Conservation (phyloP, 2,113 vertebrate genomes). For the Pogonocichla stellata region DNA sequence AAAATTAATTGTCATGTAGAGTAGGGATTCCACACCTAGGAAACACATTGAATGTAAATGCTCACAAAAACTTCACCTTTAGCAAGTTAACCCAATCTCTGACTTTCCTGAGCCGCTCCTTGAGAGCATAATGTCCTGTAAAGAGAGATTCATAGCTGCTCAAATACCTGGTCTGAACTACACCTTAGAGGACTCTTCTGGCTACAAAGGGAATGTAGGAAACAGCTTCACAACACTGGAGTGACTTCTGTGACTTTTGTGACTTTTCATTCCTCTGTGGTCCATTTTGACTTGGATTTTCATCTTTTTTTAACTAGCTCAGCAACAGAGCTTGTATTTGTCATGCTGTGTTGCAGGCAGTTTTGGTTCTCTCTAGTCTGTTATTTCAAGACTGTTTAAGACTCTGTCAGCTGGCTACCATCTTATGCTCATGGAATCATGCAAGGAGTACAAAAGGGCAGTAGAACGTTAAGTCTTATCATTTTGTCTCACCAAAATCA, state of each 20-base stretch:
- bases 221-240: not conserved
- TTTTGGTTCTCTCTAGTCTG: not conserved
- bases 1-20: not conserved
- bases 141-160: not conserved
- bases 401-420: not conserved
- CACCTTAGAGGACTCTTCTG: not conserved
- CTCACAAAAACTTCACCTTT: not conserved
- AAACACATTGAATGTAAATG: not conserved
- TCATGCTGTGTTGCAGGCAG: not conserved
- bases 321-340: not conserved
- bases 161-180: not conserved
- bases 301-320: not conserved
- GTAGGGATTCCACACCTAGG: not conserved
- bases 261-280: not conserved
- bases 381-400: constrained; percentile 4
- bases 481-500: not conserved
- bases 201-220: not conserved
- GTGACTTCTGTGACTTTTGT: not conserved
- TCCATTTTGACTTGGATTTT: not conserved
- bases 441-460: not conserved
- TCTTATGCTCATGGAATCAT: not conserved
- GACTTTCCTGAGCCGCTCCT: not conserved
- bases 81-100: not conserved
- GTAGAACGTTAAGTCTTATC: not conserved
- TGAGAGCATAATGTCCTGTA: not conserved